phyloP scores from a whole-genome alignment of 2,888 invertebrate genomes.

The Cataglyphis altisquamis region DNA sequence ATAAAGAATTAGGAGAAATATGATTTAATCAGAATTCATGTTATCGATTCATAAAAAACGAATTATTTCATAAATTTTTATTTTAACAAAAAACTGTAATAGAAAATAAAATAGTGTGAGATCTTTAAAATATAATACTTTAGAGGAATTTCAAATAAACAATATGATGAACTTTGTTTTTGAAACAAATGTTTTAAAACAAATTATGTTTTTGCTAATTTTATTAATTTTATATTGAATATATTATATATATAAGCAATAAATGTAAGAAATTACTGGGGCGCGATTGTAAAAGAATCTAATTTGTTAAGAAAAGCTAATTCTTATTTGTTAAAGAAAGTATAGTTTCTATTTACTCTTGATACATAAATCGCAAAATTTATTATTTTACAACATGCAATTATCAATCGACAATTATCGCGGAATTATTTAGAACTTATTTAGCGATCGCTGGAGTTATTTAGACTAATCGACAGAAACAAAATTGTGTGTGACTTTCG shows the following conservation, averaged over 20 bases:
- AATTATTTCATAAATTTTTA: background rate
- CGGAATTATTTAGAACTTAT: no score
- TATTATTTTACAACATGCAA: background rate
- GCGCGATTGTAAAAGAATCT: background rate
- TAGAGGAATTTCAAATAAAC: background rate
- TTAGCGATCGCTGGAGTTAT: no score
- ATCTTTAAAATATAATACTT: background rate
- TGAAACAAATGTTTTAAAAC: slow-evolving; percentile 8
- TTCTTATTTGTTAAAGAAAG: background rate
- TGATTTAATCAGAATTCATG: background rate
- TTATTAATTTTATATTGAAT: background rate
- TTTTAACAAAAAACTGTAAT: slow-evolving; percentile 6
- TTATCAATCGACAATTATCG: no score
- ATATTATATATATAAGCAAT: background rate
- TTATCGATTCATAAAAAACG: background rate
- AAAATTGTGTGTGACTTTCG: no score
- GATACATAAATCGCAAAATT: background rate
- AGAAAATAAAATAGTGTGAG: background rate
- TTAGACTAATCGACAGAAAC: no score
- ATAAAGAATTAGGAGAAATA: background rate
- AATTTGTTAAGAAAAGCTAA: background rate
- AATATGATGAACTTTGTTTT: background rate
- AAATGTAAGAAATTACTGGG: background rate
- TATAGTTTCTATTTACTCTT: background rate
- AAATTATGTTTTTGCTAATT: background rate